phyloP scores from a whole-genome alignment of 2,888 invertebrate genomes.

The Macaria notata region DNA sequence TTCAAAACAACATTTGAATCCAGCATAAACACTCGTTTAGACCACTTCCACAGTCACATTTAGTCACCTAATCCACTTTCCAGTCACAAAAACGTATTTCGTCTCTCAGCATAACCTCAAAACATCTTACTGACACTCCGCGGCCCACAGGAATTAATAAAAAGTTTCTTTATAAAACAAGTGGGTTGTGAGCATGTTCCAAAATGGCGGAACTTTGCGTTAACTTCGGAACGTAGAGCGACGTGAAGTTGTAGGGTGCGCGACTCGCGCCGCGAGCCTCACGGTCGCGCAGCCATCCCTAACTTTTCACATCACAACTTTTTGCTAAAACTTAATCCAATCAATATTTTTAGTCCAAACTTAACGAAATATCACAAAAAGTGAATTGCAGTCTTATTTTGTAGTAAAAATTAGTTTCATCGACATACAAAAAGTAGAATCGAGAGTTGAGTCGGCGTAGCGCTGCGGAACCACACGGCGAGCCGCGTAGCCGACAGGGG shows the following conservation, averaged over 20 bases:
- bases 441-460: conserved; percentile 54
- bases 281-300: conserved; percentile 65
- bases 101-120: conserved; percentile 78
- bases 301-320: conserved; percentile 74
- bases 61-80: conserved; percentile 54
- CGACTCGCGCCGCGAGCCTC: conserved; percentile 61
- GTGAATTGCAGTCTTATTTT: conserved; percentile 41
- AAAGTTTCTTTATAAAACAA: conserved; percentile 84
- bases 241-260: conserved; percentile 81
- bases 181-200: conserved; percentile 84
- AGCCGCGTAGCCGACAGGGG: conserved; percentile 76
- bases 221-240: conserved; percentile 82
- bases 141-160: conserved; percentile 83
- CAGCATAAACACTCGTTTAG: conserved; percentile 62
- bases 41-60: conserved; percentile 47
- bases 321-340: conserved; percentile 61
- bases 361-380: conserved; percentile 46
- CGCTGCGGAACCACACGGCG: conserved; percentile 60
- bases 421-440: conserved; percentile 48
- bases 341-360: conserved; percentile 47
- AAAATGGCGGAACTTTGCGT: conserved; percentile 83
- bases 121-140: conserved; percentile 82
- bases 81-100: conserved; percentile 68
- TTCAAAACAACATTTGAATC: conserved; percentile 76
- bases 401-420: conserved; percentile 55